phyloP scores from a whole-genome alignment of 2,113 vertebrate genomes.

The Pelusios castaneus region DNA sequence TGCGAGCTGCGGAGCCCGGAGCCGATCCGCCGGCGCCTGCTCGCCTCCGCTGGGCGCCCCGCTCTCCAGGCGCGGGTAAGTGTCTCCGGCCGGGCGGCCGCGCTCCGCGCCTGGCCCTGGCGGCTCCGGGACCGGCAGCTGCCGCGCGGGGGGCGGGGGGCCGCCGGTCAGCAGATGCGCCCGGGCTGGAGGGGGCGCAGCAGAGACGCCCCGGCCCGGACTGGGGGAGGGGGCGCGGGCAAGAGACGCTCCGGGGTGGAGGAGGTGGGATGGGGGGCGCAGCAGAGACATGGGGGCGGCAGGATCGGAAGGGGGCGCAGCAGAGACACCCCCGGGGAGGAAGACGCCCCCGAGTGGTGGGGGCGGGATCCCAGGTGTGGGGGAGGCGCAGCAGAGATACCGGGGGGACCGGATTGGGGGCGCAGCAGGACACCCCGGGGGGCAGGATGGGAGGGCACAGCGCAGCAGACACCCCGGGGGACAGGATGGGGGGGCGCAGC shows the following conservation, averaged over 20 bases:
- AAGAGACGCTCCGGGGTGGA: background rate
- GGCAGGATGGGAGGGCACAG: no score
- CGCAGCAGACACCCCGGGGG: no score
- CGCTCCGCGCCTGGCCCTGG: background rate
- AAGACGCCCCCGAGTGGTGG: background rate
- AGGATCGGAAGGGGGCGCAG: no score
- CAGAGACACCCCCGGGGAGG: no score
- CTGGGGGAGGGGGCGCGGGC: background rate
- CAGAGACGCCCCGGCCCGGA: background rate
- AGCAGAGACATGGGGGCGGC: background rate
- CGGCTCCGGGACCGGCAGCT: no score
- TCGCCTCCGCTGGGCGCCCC: background rate
- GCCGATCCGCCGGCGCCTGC: background rate
- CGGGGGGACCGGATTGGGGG: background rate
- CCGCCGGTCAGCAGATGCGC: no score
- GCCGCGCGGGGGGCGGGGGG: no score
- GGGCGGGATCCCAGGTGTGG: background rate
- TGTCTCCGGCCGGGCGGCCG: no score
- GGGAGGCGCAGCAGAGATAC: no score
- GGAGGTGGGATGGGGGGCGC: background rate
- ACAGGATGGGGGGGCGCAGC: no score
- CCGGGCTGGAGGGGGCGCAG: no score
- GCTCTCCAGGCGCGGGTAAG: background rate
- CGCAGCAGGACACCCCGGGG: background rate
- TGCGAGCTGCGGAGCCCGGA: background rate